A percentile compares a stretch with the other conserved stretches of the same genome.
These are phyloP conservation scores for Candoia aspera DNA, from an alignment of 2,113 vertebrate genomes.

Conservation along the genomic window DNA sequence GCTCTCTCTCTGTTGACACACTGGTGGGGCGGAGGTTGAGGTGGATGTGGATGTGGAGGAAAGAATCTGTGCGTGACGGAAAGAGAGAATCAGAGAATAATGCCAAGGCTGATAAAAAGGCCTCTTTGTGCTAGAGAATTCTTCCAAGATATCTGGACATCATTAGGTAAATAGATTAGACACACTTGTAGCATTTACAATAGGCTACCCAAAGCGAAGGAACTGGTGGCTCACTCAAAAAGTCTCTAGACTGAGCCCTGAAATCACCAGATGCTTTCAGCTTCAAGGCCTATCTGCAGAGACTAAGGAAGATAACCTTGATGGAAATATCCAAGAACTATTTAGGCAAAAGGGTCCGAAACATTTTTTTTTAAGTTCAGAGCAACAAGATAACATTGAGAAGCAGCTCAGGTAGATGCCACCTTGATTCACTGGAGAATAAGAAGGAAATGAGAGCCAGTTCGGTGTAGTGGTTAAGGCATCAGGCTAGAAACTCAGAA, in stretches of 20 bases:
- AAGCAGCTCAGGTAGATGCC: neutral
- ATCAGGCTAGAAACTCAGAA: too few relatives aligned
- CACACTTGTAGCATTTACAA: neutral
- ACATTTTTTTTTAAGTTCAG: neutral
- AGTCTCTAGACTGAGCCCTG: neutral
- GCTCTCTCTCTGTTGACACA: constrained; percentile 50
- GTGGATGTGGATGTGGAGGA: constrained; percentile 26
- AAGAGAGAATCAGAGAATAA: neutral
- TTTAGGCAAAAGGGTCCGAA: neutral
- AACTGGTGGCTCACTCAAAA: neutral
- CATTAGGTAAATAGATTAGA: neutral
- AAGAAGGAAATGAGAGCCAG: neutral
- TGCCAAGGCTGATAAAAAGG: neutral
- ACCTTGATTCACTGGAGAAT: neutral
- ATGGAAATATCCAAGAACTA: neutral
- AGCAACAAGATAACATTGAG: neutral
- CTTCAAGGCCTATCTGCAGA: neutral
- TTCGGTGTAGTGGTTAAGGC: too few relatives aligned
- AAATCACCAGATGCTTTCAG: neutral
- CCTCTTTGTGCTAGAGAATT: neutral
- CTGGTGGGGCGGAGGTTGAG: neutral
- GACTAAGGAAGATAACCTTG: neutral
- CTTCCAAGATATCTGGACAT: neutral
- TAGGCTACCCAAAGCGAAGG: neutral
- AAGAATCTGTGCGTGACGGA: neutral